A percentile compares a stretch with the other conserved stretches of the same genome.
Evolutionary conservation across 2,113 vertebrate genomes (phyloP).

Genomic region (Dendropsophus ebraccatus): DNA sequence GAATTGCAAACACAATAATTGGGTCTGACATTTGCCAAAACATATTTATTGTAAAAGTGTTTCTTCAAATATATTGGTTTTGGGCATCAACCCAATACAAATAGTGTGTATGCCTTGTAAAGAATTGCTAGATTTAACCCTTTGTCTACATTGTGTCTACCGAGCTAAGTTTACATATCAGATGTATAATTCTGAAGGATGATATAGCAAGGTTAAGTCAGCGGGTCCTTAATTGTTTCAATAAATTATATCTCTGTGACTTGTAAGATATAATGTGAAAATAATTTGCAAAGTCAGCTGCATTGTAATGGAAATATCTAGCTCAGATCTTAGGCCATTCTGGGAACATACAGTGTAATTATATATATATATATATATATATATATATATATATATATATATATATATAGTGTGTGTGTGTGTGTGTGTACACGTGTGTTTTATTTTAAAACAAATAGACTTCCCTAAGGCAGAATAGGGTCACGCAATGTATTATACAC

Average conservation of each 20-base stretch:
- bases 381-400: too few species aligned
- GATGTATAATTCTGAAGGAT: neutral
- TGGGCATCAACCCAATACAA: too few species aligned
- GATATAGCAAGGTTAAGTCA: neutral
- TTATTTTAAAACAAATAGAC: neutral
- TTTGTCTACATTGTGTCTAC: neutral
- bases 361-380: too few species aligned
- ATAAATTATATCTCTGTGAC: neutral
- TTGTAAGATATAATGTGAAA: neutral
- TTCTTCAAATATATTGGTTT: too few species aligned
- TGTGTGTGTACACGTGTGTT: too few species aligned
- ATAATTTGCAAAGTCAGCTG: conserved; percentile 28
- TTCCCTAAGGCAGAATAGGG: neutral
- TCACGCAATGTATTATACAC: too few species aligned
- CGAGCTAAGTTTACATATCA: neutral
- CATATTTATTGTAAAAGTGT: neutral
- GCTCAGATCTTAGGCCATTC: neutral
- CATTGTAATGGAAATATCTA: neutral
- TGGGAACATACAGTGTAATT: too few species aligned
- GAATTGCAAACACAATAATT: neutral
- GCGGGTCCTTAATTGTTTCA: neutral
- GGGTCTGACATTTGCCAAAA: neutral
- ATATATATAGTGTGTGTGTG: too few species aligned
- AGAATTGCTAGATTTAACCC: neutral
- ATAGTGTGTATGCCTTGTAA: neutral